Evolutionary conservation across 1,140 invertebrate genomes (phyloP).

Genomic region (Lucilia cuprina): DNA sequence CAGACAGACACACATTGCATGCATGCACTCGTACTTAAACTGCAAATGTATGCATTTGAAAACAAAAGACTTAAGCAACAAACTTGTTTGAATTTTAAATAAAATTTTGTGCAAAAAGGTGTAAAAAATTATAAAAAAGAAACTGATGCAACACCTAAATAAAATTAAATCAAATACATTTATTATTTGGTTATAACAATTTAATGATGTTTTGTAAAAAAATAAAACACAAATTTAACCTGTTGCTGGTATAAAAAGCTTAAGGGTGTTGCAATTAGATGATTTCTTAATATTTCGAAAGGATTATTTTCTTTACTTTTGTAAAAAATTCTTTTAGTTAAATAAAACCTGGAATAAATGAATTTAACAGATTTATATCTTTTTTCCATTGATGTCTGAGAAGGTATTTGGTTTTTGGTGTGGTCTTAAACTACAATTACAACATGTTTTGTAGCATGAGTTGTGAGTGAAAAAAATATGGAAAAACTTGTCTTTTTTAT

Average conservation of each 20-base stretch:
- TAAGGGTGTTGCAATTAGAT: too few relatives aligned
- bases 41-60: not conserved
- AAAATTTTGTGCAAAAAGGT: not conserved
- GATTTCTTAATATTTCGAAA: too few relatives aligned
- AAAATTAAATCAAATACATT: not conserved
- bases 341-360: not conserved
- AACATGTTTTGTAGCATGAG: not conserved
- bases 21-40: not conserved
- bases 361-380: not conserved
- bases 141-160: not conserved
- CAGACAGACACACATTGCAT: not conserved
- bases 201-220: too few relatives aligned
- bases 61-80: constrained; percentile 39
- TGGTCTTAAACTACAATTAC: not conserved
- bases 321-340: not conserved
- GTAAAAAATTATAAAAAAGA: not conserved
- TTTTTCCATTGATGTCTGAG: not conserved
- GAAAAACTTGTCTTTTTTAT: not conserved
- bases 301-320: not conserved
- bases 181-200: too few relatives aligned
- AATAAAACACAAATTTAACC: too few relatives aligned
- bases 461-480: not conserved
- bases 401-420: not conserved
- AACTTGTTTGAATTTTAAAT: constrained; percentile 25
- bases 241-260: too few relatives aligned